phyloP scores from a whole-genome alignment of 2,888 invertebrate species.

The Venusia cambrica region DNA sequence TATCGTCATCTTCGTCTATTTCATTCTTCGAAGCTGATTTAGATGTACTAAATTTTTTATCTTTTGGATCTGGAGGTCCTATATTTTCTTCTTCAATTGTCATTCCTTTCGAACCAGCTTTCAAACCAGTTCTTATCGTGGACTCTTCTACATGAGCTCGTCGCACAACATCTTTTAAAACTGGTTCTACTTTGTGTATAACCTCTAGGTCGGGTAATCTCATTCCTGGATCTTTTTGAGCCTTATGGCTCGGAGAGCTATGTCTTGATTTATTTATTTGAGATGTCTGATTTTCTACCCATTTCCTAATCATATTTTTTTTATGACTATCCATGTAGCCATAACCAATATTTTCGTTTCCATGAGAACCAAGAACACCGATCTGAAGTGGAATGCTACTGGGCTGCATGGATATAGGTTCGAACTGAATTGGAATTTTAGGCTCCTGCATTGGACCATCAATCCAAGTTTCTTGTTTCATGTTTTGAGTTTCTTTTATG shows the following conservation, averaged over 20 bases:
- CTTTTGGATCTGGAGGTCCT: constrained; percentile 59
- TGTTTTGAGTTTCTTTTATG: constrained; percentile 88
- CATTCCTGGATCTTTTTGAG: constrained; percentile 49
- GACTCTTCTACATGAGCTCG: constrained; percentile 82
- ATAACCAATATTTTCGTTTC: constrained; percentile 83
- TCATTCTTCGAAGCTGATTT: constrained; percentile 67
- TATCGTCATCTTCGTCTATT: constrained; percentile 87
- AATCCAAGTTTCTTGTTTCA: constrained; percentile 96
- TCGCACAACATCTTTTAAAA: constrained; percentile 76
- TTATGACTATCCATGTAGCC: constrained; percentile 96
- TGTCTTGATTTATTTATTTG: constrained; percentile 87
- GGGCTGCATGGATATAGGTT: constrained; percentile 83
- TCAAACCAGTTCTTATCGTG: constrained; percentile 82
- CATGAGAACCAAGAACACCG: constrained; percentile 66
- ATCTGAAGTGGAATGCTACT: constrained; percentile 64
- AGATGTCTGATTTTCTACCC: constrained; percentile 95
- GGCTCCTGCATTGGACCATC: constrained; percentile 93
- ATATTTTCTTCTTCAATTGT: constrained; percentile 75
- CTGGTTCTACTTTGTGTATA: constrained; percentile 67
- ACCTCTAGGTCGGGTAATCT: constrained; percentile 47
- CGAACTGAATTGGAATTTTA: constrained; percentile 70
- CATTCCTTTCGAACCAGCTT: constrained; percentile 73
- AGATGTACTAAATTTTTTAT: constrained; percentile 48
- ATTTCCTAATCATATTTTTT: constrained; percentile 95
- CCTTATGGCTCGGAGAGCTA: constrained; percentile 73